phyloP scores from a whole-genome alignment of 2,113 vertebrate genomes.

The Gnathonemus echidnorhynchus region DNA sequence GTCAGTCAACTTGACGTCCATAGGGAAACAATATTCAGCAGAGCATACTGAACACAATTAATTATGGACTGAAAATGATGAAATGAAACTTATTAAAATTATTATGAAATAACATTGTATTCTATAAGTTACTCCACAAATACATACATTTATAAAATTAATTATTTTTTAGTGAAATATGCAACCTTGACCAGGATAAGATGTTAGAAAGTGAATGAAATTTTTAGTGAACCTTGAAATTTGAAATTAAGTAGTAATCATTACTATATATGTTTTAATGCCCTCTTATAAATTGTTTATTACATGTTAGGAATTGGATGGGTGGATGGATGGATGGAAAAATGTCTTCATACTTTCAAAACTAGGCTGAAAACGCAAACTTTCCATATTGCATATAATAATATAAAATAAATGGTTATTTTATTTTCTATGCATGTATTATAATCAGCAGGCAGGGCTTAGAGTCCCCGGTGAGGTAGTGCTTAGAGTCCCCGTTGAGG shows the following conservation, averaged over 20 bases:
- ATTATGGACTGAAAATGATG: background rate
- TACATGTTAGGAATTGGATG: background rate
- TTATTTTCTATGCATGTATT: no score
- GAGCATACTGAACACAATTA: background rate
- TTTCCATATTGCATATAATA: background rate
- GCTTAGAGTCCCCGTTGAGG: no score
- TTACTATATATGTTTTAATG: background rate
- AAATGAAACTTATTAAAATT: background rate
- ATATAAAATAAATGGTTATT: no score
- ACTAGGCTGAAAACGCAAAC: background rate
- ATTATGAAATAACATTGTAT: background rate
- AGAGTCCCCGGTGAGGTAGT: no score
- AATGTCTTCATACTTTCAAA: background rate
- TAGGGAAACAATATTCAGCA: background rate
- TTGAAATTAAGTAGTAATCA: background rate
- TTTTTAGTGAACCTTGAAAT: background rate
- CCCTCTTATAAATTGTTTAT: background rate
- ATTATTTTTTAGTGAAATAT: background rate
- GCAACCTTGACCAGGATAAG: background rate
- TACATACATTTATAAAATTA: background rate
- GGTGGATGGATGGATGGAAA: no score
- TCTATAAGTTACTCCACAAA: background rate
- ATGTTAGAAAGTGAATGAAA: background rate
- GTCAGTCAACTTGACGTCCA: background rate
- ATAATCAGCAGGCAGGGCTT: no score